These are phyloP conservation scores for Papilio glaucus DNA, from an alignment of 1,140 invertebrate genomes.

Conservation along the genomic window DNA sequence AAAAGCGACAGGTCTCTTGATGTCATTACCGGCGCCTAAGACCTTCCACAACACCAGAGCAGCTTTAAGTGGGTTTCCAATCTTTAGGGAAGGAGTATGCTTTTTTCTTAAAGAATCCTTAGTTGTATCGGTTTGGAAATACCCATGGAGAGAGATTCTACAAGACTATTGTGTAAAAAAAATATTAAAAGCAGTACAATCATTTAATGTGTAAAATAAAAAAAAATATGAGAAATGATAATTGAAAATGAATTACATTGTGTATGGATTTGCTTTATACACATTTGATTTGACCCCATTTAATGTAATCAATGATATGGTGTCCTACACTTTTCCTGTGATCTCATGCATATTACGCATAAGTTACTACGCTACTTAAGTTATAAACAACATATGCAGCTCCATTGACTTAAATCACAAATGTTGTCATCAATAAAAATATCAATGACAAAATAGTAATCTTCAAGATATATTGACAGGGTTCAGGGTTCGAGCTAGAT, in stretches of 20 bases:
- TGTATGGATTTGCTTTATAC: too few relatives aligned
- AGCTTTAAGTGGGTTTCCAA: too few relatives aligned
- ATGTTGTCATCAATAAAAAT: conserved; percentile 29
- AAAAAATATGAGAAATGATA: too few relatives aligned
- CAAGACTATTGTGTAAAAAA: too few relatives aligned
- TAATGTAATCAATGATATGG: conserved; percentile 69
- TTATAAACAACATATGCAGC: not conserved
- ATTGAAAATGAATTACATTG: too few relatives aligned
- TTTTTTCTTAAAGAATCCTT: too few relatives aligned
- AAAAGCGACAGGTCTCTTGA: too few relatives aligned
- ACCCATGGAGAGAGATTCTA: too few relatives aligned
- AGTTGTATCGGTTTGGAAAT: too few relatives aligned
- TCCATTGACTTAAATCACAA: conserved; percentile 16
- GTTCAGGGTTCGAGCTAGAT: not conserved
- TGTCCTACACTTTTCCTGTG: conserved; percentile 70
- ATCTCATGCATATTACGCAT: conserved; percentile 66
- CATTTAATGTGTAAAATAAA: conserved; percentile 34
- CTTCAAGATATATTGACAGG: not conserved
- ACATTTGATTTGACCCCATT: conserved; percentile 53
- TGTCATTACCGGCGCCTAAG: too few relatives aligned
- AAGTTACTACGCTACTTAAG: conserved; percentile 29
- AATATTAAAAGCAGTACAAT: conserved; percentile 33
- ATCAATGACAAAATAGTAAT: conserved; percentile 4
- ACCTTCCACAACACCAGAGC: too few relatives aligned
- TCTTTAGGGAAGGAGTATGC: too few relatives aligned